Evolutionary conservation across 1,140 invertebrate species (phyloP).

Genomic region (Bombus ignitus): DNA sequence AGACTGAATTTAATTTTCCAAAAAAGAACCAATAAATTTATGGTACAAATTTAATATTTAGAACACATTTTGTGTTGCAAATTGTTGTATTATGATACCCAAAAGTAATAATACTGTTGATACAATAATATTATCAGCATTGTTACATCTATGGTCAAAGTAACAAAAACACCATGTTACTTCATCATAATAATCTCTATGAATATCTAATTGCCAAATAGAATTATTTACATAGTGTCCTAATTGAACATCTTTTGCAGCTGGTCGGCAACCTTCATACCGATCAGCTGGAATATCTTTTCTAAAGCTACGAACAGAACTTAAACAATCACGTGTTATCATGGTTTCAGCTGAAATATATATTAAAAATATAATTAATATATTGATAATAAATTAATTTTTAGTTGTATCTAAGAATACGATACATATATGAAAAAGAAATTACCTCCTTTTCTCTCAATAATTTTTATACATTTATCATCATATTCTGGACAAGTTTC

Average conservation of each 20-base stretch:
- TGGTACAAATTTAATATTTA: neutral
- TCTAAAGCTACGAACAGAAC: slow-evolving; percentile 88
- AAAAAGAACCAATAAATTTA: neutral
- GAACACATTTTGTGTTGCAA: slow-evolving; percentile 19
- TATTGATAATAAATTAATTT: neutral
- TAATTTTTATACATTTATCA: slow-evolving; percentile 95
- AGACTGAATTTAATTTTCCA: neutral
- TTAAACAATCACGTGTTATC: slow-evolving; percentile 94
- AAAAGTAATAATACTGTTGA: slow-evolving; percentile 62
- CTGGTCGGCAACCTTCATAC: slow-evolving; percentile 93
- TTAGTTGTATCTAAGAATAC: neutral
- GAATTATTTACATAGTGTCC: slow-evolving; percentile 94
- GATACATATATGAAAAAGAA: neutral
- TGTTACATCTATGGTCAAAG: slow-evolving; percentile 94
- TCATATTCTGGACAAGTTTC: slow-evolving; percentile 90
- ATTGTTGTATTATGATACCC: slow-evolving; percentile 55
- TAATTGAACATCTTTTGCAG: slow-evolving; percentile 90
- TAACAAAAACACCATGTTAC: slow-evolving; percentile 96
- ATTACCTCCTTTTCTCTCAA: slow-evolving; percentile 92
- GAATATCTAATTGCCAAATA: slow-evolving; percentile 93
- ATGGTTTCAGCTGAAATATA: slow-evolving; percentile 87
- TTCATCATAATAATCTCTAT: slow-evolving; percentile 92
- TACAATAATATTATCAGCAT: slow-evolving; percentile 68
- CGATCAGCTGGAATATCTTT: slow-evolving; percentile 96
- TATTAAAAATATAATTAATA: neutral